Percentiles rank a stretch among this genome's conserved stretches.
These are phyloP conservation scores for Drosophila basisetae DNA, from an alignment of 2,888 invertebrate species.

Conservation along the genomic window DNA sequence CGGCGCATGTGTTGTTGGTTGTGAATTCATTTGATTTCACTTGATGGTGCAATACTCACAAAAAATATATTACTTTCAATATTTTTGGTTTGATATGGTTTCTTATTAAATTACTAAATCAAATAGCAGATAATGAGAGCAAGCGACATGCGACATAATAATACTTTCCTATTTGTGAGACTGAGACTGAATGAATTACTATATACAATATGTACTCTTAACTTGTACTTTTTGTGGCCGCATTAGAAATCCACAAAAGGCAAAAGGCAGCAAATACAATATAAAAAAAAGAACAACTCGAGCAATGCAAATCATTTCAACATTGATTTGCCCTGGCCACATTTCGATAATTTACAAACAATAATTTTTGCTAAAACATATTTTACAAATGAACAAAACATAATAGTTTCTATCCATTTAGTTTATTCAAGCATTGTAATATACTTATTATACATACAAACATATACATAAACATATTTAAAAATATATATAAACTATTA, in stretches of 20 bases:
- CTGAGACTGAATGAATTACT: slow-evolving; percentile 74
- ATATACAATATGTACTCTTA: slow-evolving; percentile 60
- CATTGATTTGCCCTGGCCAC: slow-evolving; percentile 44
- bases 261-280: neutral
- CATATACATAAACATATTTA: slow-evolving; percentile 38
- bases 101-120: neutral
- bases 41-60: slow-evolving; percentile 22
- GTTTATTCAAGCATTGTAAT: slow-evolving; percentile 60
- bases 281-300: neutral
- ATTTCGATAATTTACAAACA: slow-evolving; percentile 57
- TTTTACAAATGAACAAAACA: slow-evolving; percentile 24
- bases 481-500: slow-evolving; percentile 46
- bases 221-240: slow-evolving; percentile 12
- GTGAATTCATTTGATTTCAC: slow-evolving; percentile 40
- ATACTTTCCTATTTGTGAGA: slow-evolving; percentile 80
- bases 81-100: slow-evolving; percentile 17
- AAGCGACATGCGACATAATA: slow-evolving; percentile 57
- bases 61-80: neutral
- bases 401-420: slow-evolving; percentile 32
- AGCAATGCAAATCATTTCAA: slow-evolving; percentile 17
- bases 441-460: slow-evolving; percentile 48
- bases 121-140: slow-evolving; percentile 15
- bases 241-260: slow-evolving; percentile 11
- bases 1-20: slow-evolving; percentile 50
- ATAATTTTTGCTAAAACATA: slow-evolving; percentile 43